Percentiles rank a stretch among this genome's conserved stretches.
These are phyloP conservation scores for Dioctria linearis DNA, from an alignment of 2,888 invertebrate species.

Conservation along the genomic window DNA sequence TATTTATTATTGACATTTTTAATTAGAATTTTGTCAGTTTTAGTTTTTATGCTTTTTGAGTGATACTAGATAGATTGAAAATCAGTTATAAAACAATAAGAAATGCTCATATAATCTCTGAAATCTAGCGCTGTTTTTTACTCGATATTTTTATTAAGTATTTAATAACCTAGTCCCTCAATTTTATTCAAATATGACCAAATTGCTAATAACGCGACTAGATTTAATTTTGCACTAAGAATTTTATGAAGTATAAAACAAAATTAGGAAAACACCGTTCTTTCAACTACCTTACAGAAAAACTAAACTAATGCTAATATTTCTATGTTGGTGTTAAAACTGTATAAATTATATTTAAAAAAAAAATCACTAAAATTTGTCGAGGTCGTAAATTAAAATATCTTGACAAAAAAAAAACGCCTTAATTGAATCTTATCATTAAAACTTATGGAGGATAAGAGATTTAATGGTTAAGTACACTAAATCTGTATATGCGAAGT, in stretches of 20 bases:
- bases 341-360: background rate
- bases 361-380: conserved; percentile 35
- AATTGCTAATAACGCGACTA: conserved; percentile 13
- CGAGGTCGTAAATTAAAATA: background rate
- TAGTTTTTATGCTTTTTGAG: no score
- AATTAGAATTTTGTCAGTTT: no score
- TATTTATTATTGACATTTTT: no score
- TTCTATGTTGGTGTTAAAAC: conserved; percentile 12
- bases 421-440: conserved; percentile 37
- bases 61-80: no score
- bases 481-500: conserved; percentile 26
- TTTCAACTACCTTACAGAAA: conserved; percentile 17
- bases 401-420: conserved; percentile 31
- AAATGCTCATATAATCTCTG: no score
- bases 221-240: background rate
- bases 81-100: no score
- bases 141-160: background rate
- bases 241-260: background rate
- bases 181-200: conserved; percentile 17
- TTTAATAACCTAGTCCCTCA: background rate
- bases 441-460: conserved; percentile 38
- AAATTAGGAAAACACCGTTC: background rate
- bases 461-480: conserved; percentile 50
- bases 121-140: background rate
- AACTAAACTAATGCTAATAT: conserved; percentile 14